Evolutionary conservation across 2,888 invertebrate species (phyloP).

Genomic region (Flexamia atlantica): DNA sequence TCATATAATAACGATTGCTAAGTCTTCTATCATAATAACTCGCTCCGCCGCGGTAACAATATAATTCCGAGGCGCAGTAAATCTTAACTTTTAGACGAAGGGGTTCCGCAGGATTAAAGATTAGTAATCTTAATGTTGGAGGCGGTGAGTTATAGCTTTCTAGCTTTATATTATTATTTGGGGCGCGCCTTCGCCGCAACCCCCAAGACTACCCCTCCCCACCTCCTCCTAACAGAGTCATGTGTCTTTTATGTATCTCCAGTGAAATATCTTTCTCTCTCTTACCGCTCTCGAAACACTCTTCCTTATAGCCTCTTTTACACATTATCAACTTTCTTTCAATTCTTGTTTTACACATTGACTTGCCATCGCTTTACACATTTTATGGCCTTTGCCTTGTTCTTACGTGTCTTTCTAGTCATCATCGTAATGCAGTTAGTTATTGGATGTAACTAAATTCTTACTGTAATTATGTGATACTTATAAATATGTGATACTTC

Average conservation of each 20-base stretch:
- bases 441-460: too few species aligned
- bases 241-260: constrained; percentile 63
- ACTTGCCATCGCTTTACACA: not conserved
- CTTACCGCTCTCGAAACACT: constrained; percentile 8
- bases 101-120: constrained; percentile 71
- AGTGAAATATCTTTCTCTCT: constrained; percentile 47
- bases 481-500: too few species aligned
- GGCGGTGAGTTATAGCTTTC: constrained; percentile 71
- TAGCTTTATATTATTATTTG: constrained; percentile 72
- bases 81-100: constrained; percentile 72
- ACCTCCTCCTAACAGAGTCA: constrained; percentile 52
- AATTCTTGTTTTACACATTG: constrained; percentile 51
- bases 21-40: constrained; percentile 72
- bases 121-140: constrained; percentile 72
- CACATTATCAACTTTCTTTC: constrained; percentile 50
- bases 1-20: constrained; percentile 72
- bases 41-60: constrained; percentile 68
- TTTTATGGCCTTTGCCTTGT: too few species aligned
- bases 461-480: too few species aligned
- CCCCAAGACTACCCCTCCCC: constrained; percentile 49
- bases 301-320: constrained; percentile 35
- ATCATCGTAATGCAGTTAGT: too few species aligned
- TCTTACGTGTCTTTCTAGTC: too few species aligned
- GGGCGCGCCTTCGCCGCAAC: constrained; percentile 65
- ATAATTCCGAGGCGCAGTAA: constrained; percentile 71